Evolutionary conservation across 2,797 vertebrate genomes (phyloP), one percentile per base, ranked within the genome.

Genomic region (Ptychobarbus kaznakovi): DNA sequence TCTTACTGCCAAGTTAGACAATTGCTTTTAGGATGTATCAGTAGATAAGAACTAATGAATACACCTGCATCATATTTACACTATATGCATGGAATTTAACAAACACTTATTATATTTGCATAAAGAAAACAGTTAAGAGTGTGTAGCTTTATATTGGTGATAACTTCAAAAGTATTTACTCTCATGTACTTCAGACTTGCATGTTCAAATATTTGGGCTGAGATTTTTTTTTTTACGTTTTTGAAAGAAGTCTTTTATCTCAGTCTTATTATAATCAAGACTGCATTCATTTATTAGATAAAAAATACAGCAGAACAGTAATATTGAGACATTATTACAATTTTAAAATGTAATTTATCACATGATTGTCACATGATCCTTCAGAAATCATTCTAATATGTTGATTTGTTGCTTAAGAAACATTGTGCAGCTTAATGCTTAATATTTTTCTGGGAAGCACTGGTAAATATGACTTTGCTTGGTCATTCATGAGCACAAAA

Each of bases 81-180:
- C 10, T 53, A 18, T 35, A 75, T 32, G 46, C 10, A 35, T 38
- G 28, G 28, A 35, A 53, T 49, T 25, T 20, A 20, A 74, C 25
- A 32, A 20, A 20, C 8, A 74, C 49, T 46, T 8, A 73, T 44
- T 72, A 16, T 4, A 28, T 5, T 18, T 49, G 15, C n/a, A 10
- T 25, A 73, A 73, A 73, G 42, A 22, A 70, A 72, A 70, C 4
- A 46, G 42, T 44, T 72, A 72, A 72, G 40, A 25, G 69, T 46
- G 40, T 51, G 49, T 20, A 53, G 22, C 22, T 58, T n/a, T 22
- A 58, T n/a, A 58, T n/a, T n/a, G 22, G 8, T n/a, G 22, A 58
- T 3, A n/a, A 58, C 3, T 58, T 58, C 1, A 12, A 25, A 12
- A 56, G 9, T 3, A 9, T 56, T 56, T 20, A 56, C 53, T 56